Evolutionary conservation across 2,797 vertebrate genomes (phyloP), one percentile per base, ranked within the genome.

Genomic region (Poecile montanus): DNA sequence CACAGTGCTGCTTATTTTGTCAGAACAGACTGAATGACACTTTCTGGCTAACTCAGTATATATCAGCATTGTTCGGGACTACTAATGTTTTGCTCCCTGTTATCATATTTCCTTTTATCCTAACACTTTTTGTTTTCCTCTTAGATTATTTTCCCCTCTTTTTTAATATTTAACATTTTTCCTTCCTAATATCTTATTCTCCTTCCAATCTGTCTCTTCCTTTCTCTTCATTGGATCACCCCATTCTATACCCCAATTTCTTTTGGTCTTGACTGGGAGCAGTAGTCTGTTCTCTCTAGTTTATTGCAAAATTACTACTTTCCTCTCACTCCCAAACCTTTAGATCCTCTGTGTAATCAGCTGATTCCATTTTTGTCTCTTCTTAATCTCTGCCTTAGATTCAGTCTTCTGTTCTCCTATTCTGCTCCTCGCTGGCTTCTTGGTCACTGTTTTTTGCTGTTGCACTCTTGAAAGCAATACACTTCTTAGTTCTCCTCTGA

Each of bases 1-100:
- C 71, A 95, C 83, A 96, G 73, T 77, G 86, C 58, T 73, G 53
- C 80, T 77, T 79, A 60, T 82, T 85, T 89, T 92, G 78, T 77
- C 81, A 94, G 80, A 91, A 71, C 74, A 87, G 60, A 76, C 78
- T 80, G 84, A 93, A 79, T 85, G 66, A 84, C 77, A 68, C 76
- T 91, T 88, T 94, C 66, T 88, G 95, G 85, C 68, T 83, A 58
- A 89, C 85, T 90, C 89, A 88, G 67, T 68, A 82, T 56, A 21
- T 67, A 84, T 56, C 42, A 48, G 48, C 74, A 61, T 82, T 85
- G 60, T 66, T 95, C 53, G 45, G 53, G 16, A 60, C 42, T 63
- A 47, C 38, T 73, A 53, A 38, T 87, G 18, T 91, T 89, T 70
- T 90, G 57, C 44, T 93, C 51, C n/a, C 51, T 40, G 22, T 50